phyloP scores from a whole-genome alignment of 2,888 invertebrate genomes.

The Vesta saturnalis region DNA sequence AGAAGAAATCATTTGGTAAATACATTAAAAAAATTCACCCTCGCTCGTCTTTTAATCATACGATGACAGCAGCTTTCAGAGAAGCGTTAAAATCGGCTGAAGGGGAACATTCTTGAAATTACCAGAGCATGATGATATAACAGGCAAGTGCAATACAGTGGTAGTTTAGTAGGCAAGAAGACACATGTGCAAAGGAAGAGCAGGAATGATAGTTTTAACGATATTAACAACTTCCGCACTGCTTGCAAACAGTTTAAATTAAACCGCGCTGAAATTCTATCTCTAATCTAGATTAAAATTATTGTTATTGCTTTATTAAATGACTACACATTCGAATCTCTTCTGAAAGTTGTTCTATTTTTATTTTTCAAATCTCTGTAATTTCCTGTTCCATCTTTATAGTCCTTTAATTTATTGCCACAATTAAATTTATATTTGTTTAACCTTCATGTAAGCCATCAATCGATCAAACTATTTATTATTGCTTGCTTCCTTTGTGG shows the following conservation, averaged over 20 bases:
- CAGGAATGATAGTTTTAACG: conserved; percentile 41
- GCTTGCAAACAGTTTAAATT: conserved; percentile 49
- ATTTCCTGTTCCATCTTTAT: conserved; percentile 15
- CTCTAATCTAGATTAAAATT: conserved; percentile 48
- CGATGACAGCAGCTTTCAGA: conserved; percentile 33
- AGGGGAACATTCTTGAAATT: conserved; percentile 26
- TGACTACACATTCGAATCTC: conserved; percentile 28
- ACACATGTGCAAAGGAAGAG: conserved; percentile 41
- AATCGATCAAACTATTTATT: conserved; percentile 14
- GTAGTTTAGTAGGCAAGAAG: conserved; percentile 23
- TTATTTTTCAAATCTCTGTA: conserved; percentile 18
- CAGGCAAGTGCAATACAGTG: conserved; percentile 23
- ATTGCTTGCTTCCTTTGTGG: not conserved
- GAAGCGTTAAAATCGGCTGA: conserved; percentile 30
- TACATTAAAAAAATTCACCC: conserved; percentile 24
- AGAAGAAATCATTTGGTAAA: conserved; percentile 17
- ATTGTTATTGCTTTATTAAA: conserved; percentile 48
- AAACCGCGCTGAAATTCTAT: conserved; percentile 46
- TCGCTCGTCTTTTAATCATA: conserved; percentile 26
- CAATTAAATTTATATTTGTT: conserved; percentile 9
- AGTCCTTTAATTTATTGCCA: conserved; percentile 7
- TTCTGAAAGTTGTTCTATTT: conserved; percentile 15
- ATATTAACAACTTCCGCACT: conserved; percentile 47
- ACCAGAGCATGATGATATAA: conserved; percentile 30
- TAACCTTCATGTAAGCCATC: not conserved